Evolutionary conservation across 1,140 invertebrate species (phyloP).

Genomic region (Drosophila subobscura): DNA sequence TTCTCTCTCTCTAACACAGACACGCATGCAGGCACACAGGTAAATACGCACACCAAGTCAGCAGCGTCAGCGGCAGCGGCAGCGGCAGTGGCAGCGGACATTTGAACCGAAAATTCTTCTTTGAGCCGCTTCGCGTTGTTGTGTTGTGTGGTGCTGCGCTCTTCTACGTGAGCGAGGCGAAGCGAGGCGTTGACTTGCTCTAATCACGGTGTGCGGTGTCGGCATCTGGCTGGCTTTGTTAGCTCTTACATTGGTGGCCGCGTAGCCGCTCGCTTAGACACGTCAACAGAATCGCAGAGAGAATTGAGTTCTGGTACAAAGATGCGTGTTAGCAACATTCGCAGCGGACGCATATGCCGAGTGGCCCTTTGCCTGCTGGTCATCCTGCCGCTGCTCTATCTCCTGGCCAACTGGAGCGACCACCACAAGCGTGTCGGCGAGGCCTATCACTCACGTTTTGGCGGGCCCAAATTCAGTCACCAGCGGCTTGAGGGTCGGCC

Average conservation of each 20-base stretch:
- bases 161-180: background rate
- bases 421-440: conserved; percentile 76
- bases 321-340: conserved; percentile 82
- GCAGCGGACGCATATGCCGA: conserved; percentile 83
- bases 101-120: conserved; percentile 52
- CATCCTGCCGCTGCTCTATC: conserved; percentile 83
- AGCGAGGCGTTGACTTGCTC: background rate
- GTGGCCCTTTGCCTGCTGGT: conserved; percentile 68
- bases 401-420: conserved; percentile 83
- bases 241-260: conserved; percentile 17
- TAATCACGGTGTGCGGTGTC: conserved; percentile 20
- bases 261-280: conserved; percentile 39
- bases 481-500: conserved; percentile 70
- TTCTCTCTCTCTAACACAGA: conserved; percentile 31
- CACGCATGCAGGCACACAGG: too few species aligned
- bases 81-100: conserved; percentile 13
- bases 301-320: background rate
- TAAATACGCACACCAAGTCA: too few species aligned
- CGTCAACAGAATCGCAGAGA: conserved; percentile 57
- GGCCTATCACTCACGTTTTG: conserved; percentile 70
- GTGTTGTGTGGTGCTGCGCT: conserved; percentile 9
- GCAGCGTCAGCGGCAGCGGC: background rate
- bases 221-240: conserved; percentile 17
- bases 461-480: conserved; percentile 60
- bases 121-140: conserved; percentile 12